Base-by-base conservation (phyloP, 64 coral and sea anemone species). In the Montipora cactus region DNA sequence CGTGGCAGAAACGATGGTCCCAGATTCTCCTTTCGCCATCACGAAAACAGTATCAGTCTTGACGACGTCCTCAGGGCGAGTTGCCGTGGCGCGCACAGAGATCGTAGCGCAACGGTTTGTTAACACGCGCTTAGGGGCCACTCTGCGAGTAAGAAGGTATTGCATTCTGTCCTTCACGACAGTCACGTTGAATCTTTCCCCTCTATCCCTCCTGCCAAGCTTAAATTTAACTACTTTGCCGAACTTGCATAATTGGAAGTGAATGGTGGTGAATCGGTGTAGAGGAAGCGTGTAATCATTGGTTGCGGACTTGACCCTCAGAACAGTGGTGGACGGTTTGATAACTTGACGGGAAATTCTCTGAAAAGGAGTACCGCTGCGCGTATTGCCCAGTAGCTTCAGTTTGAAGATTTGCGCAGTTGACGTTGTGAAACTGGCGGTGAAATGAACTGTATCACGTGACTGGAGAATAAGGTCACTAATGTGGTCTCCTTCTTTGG, bases 271-370 rank as follows among this genome's bases (percentile, higher is more conserved):
- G 10, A 87, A 67, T 16, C 10, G 80, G 23, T 81, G 74, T 7
- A 68, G 80, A 48, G 84, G 88, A 18, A 96, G 91, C 47, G 91
- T 96, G n/a, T 90, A 96, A 44, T 96, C 74, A 77, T 93, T 90
- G 18, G 61, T 71, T 1, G 87, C 71, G 19, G 79, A 55, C 23
- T 87, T 74, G 16, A 61, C 70, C 49, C 95, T 87, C 13, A 97
- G 84, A 14, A 94, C 55, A 1, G 76, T 62, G 4, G 50, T 74
- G 47, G 87, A 83, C 9, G 95, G 88, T 82, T 80, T 74, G 1
- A 94, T 85, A 2, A 87, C 81, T 19, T 94, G 89, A 19, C 87
- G 88, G 5, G 95, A 96, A 53, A 96, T 88, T 16, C 95, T 92
- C 37, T 94, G 70, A 74, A 96, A 96, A 21, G 51, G 8, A 13